These are phyloP conservation scores for Coptodon rendalli DNA, from an alignment of 2,113 vertebrate species.

Conservation along the genomic window DNA sequence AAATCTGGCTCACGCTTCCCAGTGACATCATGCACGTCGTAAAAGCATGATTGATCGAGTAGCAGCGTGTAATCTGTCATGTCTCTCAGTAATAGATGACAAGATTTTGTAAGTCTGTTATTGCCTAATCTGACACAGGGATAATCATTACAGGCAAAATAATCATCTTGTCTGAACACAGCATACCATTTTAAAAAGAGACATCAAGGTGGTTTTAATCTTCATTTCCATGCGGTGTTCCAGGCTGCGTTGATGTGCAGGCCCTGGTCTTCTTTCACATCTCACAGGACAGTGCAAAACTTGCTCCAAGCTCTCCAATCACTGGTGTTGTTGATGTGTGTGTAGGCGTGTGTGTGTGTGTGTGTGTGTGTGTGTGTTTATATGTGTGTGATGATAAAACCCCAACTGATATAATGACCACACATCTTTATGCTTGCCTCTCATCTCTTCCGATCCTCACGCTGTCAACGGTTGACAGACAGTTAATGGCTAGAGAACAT, in stretches of 20 bases:
- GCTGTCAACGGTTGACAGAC: slow-evolving; percentile 34
- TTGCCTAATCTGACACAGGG: background rate
- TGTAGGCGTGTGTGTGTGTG: background rate
- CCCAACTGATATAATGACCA: slow-evolving; percentile 40
- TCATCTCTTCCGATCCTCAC: slow-evolving; percentile 31
- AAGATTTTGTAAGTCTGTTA: background rate
- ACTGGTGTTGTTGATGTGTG: background rate
- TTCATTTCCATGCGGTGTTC: background rate
- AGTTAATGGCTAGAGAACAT: slow-evolving; percentile 25
- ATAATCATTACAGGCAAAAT: background rate
- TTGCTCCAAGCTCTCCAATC: slow-evolving; percentile 56
- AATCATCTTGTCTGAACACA: background rate
- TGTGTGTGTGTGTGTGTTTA: too few species aligned
- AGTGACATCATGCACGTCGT: background rate
- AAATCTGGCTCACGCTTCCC: background rate
- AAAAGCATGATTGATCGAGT: background rate
- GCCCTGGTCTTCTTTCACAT: slow-evolving; percentile 56
- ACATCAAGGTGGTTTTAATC: background rate
- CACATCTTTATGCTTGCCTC: slow-evolving; percentile 49
- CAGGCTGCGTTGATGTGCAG: background rate
- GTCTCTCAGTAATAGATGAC: background rate
- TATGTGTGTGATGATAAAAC: slow-evolving; percentile 16
- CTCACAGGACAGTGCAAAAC: slow-evolving; percentile 52
- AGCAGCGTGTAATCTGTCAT: background rate
- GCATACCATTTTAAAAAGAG: background rate